Percentiles rank a stretch among this genome's conserved stretches.
Evolutionary conservation across 2,888 invertebrate genomes (phyloP).

Genomic region (Hirtodrosophila histrioides): DNA sequence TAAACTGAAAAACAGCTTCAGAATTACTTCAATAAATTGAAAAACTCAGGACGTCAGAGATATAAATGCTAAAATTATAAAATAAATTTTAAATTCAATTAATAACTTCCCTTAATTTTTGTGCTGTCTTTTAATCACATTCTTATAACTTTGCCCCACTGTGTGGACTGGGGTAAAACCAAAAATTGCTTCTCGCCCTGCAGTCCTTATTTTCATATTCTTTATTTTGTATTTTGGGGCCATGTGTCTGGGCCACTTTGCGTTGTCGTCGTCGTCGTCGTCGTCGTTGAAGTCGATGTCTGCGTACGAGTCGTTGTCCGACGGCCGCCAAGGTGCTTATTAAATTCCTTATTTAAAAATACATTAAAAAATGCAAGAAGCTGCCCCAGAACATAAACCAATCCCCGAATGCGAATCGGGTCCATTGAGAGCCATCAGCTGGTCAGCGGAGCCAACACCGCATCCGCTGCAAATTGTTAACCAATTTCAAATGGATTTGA

Average conservation of each 20-base stretch:
- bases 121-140: background rate
- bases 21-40: no score
- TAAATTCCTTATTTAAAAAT: conserved; percentile 81
- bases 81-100: no score
- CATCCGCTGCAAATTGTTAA: conserved; percentile 67
- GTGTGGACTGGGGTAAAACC: conserved; percentile 42
- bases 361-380: conserved; percentile 81
- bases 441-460: conserved; percentile 38
- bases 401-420: conserved; percentile 46
- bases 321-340: conserved; percentile 77
- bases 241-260: conserved; percentile 79
- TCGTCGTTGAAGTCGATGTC: conserved; percentile 19
- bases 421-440: conserved; percentile 44
- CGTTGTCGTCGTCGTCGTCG: conserved; percentile 61
- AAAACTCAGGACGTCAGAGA: no score
- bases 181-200: conserved; percentile 74
- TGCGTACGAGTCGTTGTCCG: conserved; percentile 63
- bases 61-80: no score
- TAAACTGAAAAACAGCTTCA: no score
- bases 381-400: conserved; percentile 59
- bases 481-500: conserved; percentile 65
- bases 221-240: conserved; percentile 42
- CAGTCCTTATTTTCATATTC: conserved; percentile 45
- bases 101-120: no score
- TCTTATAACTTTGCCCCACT: conserved; percentile 41